phyloP scores from a whole-genome alignment of 2,888 invertebrate genomes.

The Creontiades dilutus region DNA sequence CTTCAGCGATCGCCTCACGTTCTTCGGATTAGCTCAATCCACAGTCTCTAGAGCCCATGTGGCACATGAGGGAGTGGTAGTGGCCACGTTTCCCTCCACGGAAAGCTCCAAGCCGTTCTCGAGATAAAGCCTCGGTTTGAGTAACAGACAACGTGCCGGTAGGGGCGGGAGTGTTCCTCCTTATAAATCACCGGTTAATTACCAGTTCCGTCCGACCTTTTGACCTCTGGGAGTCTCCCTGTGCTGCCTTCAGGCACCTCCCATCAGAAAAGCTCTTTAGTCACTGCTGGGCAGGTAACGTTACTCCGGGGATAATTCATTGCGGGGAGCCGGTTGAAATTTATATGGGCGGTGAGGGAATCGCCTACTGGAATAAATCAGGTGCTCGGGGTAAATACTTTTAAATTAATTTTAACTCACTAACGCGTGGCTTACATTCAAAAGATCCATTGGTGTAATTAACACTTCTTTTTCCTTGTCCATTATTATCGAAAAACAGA shows the following conservation, averaged over 20 bases:
- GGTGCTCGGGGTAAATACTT: background rate
- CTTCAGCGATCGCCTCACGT: background rate
- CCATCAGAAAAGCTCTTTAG: conserved; percentile 3
- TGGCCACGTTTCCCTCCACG: background rate
- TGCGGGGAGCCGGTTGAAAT: background rate
- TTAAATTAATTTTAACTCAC: too few species aligned
- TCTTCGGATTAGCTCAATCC: background rate
- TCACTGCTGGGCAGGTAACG: background rate
- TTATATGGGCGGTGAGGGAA: background rate
- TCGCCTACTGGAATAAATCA: conserved; percentile 8
- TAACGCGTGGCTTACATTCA: too few species aligned
- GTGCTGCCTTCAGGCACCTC: background rate
- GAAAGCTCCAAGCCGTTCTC: background rate
- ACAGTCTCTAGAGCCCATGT: background rate
- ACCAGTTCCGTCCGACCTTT: conserved; percentile 29
- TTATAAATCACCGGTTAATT: conserved; percentile 42
- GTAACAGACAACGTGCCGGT: background rate
- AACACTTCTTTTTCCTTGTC: too few species aligned
- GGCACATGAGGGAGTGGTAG: background rate
- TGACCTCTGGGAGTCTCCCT: background rate
- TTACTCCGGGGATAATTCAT: conserved; percentile 5
- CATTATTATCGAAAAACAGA: too few species aligned
- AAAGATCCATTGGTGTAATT: too few species aligned
- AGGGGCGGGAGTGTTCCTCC: background rate
- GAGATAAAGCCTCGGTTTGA: conserved; percentile 29